Percentiles rank a stretch among this genome's conserved stretches.
These are phyloP conservation scores for Garra rufa DNA, from an alignment of 2,113 vertebrate species.

Conservation along the genomic window DNA sequence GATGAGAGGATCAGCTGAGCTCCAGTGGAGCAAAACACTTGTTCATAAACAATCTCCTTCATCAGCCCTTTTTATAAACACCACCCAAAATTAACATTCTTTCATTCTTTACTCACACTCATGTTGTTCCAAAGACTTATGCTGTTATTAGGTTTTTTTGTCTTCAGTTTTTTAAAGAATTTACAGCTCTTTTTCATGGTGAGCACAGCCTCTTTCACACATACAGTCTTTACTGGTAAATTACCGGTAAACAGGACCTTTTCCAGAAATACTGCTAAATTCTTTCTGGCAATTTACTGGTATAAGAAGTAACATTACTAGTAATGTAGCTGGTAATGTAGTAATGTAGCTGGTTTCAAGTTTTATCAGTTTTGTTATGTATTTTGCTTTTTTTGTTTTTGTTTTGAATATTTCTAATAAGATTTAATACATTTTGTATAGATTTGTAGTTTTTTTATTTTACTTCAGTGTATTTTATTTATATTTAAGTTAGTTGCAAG, in stretches of 20 bases:
- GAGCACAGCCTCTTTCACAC: neutral
- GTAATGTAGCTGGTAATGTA: too few relatives aligned
- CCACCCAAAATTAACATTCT: neutral
- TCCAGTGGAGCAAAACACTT: constrained; percentile 60
- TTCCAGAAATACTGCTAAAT: too few relatives aligned
- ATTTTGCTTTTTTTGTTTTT: too few relatives aligned
- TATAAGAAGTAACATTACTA: too few relatives aligned
- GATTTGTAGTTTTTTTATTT: neutral
- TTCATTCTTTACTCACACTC: neutral
- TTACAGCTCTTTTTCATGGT: neutral
- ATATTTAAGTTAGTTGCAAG: too few relatives aligned
- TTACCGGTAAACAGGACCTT: too few relatives aligned
- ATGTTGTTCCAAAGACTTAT: neutral
- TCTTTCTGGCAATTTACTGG: too few relatives aligned
- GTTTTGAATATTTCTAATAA: neutral
- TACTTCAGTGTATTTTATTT: too few relatives aligned
- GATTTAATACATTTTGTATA: neutral
- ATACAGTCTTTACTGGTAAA: too few relatives aligned
- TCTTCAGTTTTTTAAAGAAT: neutral
- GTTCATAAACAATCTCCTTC: constrained; percentile 35
- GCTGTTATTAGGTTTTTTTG: neutral
- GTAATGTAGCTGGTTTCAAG: too few relatives aligned
- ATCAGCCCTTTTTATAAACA: constrained; percentile 51
- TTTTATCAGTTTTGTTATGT: too few relatives aligned
- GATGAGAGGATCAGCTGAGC: constrained; percentile 63